Conservation (phyloP, 2,797 vertebrate species). For the Dryobates pubescens region DNA sequence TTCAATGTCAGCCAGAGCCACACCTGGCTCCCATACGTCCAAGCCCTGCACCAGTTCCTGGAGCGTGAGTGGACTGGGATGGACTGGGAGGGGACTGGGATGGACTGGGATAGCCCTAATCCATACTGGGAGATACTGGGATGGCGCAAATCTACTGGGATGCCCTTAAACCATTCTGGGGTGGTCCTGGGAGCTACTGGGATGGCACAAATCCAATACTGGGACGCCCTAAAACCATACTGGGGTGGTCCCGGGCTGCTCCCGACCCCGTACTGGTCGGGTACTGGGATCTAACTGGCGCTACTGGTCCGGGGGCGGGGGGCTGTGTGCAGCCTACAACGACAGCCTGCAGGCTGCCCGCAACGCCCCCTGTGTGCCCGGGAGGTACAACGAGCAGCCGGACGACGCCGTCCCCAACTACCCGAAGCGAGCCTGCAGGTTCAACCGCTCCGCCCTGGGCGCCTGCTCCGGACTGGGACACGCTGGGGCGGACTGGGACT, state of each 20-base stretch:
- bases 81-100: neutral
- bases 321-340: neutral
- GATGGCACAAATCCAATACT: neutral
- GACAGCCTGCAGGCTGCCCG: neutral
- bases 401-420: neutral
- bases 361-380: neutral
- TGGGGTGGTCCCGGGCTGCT: too few relatives aligned
- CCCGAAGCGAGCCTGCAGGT: neutral
- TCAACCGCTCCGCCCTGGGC: neutral
- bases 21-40: neutral
- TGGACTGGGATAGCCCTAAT: too few relatives aligned
- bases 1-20: neutral
- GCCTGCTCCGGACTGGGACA: neutral
- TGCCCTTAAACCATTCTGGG: too few relatives aligned
- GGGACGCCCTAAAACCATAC: neutral
- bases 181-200: neutral
- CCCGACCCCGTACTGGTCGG: too few relatives aligned
- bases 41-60: neutral
- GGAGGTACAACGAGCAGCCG: neutral
- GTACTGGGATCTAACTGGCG: too few relatives aligned
- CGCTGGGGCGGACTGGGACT: neutral
- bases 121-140: neutral
- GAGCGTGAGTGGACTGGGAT: neutral
- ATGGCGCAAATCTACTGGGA: too few relatives aligned
- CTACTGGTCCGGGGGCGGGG: too few relatives aligned